Evolutionary conservation across 2,113 vertebrate genomes (phyloP).

Genomic region (Perca flavescens): DNA sequence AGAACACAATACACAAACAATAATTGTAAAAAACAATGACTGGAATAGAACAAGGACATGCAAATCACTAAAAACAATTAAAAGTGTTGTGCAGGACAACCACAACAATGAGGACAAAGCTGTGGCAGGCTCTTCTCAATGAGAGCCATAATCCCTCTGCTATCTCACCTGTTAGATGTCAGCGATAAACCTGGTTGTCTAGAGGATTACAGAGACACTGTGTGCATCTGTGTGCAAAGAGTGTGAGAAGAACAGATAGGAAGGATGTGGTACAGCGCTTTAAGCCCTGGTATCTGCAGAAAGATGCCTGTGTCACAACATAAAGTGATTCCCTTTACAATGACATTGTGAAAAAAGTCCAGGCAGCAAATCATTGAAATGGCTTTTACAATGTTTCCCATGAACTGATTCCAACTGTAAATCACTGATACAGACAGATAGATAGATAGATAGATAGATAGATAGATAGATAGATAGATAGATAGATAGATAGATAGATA

Average conservation of each 20-base stretch:
- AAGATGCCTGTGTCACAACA: conserved; percentile 27
- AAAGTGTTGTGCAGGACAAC: conserved; percentile 18
- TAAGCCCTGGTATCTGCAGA: conserved; percentile 41
- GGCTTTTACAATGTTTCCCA: conserved; percentile 2
- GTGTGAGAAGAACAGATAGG: conserved; percentile 27
- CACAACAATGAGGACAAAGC: conserved; percentile 38
- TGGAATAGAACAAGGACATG: too few species aligned
- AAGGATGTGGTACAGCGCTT: conserved; percentile 21
- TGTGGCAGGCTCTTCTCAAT: conserved; percentile 44
- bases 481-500: too few species aligned
- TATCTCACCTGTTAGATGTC: conserved; percentile 70
- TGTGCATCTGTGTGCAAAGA: conserved; percentile 17
- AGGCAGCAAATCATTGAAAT: conserved; percentile 9
- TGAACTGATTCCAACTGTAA: conserved; percentile 18
- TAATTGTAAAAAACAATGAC: too few species aligned
- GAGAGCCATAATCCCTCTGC: conserved; percentile 63
- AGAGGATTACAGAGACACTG: conserved; percentile 60
- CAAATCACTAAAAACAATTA: too few species aligned
- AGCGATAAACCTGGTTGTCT: conserved; percentile 64
- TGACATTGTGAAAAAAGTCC: conserved; percentile 33
- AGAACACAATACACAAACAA: too few species aligned
- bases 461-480: too few species aligned
- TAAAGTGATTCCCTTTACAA: conserved; percentile 29
- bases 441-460: too few species aligned
- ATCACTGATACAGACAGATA: not conserved